A percentile compares a stretch with the other conserved stretches of the same genome.
These are phyloP conservation scores for Casuarius casuarius DNA, from an alignment of 2,113 vertebrate species.

Conservation along the genomic window DNA sequence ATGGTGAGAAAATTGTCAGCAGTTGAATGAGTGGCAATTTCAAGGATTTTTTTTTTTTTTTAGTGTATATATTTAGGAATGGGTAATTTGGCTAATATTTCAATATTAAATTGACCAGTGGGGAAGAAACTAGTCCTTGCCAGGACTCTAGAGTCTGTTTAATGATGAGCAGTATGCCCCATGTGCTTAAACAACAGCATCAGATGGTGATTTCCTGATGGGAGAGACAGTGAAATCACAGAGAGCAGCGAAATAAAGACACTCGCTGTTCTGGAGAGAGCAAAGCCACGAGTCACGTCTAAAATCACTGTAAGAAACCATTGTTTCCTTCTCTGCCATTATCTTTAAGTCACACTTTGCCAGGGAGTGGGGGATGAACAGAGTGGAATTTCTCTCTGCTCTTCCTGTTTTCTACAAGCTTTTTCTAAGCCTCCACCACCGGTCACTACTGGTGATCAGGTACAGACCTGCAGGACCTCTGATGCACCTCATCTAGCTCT, in stretches of 20 bases:
- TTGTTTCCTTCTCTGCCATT: neutral
- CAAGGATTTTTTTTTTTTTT: neutral
- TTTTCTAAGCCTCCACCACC: neutral
- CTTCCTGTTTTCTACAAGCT: neutral
- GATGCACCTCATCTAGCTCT: neutral
- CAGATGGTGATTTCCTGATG: neutral
- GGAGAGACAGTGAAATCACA: neutral
- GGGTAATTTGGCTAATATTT: neutral
- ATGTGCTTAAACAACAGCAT: neutral
- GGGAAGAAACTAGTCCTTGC: neutral
- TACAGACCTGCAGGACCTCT: neutral
- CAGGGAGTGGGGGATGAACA: neutral
- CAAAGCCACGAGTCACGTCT: neutral
- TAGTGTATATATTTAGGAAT: neutral
- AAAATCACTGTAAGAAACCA: neutral
- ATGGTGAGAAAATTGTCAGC: neutral
- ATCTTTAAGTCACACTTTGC: neutral
- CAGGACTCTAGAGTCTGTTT: conserved; percentile 5
- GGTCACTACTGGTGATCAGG: rapidly evolving
- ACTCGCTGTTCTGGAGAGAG: neutral
- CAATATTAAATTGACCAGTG: neutral
- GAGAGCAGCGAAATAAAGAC: neutral
- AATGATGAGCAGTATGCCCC: neutral
- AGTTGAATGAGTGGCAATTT: neutral
- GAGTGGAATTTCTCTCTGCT: neutral